These are phyloP conservation scores for Diplazon laetatorius DNA, from an alignment of 2,888 invertebrate species.

Conservation along the genomic window DNA sequence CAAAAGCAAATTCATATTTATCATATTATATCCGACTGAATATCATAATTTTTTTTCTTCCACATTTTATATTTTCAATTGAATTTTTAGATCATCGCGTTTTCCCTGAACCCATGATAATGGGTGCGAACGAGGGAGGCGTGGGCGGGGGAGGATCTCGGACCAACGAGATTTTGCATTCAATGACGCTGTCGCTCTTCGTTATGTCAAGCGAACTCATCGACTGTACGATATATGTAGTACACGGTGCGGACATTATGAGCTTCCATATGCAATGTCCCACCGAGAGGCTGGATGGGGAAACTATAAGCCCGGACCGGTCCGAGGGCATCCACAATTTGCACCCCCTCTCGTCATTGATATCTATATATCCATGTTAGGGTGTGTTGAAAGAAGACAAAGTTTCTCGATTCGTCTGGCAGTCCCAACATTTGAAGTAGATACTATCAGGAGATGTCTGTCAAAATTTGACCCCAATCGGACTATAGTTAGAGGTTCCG, in stretches of 20 bases:
- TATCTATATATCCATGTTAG: too few species aligned
- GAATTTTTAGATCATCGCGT: slow-evolving; percentile 33
- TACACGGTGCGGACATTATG: slow-evolving; percentile 14
- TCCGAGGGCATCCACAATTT: slow-evolving; percentile 55
- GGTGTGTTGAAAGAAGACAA: too few species aligned
- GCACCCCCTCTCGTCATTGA: slow-evolving; percentile 11
- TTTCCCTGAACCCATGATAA: slow-evolving; percentile 41
- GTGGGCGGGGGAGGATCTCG: slow-evolving; percentile 3
- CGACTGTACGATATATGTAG: slow-evolving; percentile 36
- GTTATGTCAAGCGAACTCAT: slow-evolving; percentile 55
- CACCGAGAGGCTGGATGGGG: slow-evolving; percentile 5
- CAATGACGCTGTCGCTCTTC: slow-evolving; percentile 60
- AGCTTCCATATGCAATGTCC: slow-evolving; percentile 12
- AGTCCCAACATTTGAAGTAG: too few species aligned
- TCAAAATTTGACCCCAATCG: too few species aligned
- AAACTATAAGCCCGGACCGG: slow-evolving; percentile 40
- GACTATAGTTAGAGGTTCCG: too few species aligned
- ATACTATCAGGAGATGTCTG: too few species aligned
- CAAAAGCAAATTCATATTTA: slow-evolving; percentile 11
- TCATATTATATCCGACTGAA: slow-evolving; percentile 28
- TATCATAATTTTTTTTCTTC: slow-evolving; percentile 2
- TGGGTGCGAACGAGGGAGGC: slow-evolving; percentile 9
- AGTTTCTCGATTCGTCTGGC: too few species aligned
- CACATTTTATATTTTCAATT: slow-evolving; percentile 39
- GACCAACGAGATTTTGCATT: slow-evolving; percentile 52